Evolutionary conservation across 2,888 invertebrate species (phyloP).

Genomic region (Choristoneura rosaceana): DNA sequence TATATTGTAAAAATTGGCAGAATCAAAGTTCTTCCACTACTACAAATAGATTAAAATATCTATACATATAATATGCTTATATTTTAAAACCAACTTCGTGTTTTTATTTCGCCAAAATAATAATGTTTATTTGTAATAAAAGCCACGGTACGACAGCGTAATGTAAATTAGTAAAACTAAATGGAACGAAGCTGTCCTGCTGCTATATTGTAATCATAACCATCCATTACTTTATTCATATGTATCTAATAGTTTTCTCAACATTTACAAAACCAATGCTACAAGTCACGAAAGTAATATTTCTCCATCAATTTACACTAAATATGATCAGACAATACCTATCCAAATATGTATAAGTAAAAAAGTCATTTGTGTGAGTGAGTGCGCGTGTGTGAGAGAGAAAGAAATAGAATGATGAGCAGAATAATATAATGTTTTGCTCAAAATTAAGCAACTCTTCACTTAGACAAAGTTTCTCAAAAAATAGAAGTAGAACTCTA

Average conservation of each 20-base stretch:
- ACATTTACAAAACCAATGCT: conserved; percentile 31
- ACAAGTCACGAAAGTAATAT: conserved; percentile 37
- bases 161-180: conserved; percentile 29
- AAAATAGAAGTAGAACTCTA: not conserved
- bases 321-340: conserved; percentile 40
- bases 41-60: conserved; percentile 44
- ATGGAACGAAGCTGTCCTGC: conserved; percentile 17
- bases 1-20: conserved; percentile 60
- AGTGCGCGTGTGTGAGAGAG: conserved; percentile 2
- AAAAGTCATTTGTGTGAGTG: conserved; percentile 20
- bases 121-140: conserved; percentile 15
- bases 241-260: conserved; percentile 23
- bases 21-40: conserved; percentile 77
- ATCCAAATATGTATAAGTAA: conserved; percentile 37
- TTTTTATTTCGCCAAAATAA: conserved; percentile 23
- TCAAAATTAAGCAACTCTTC: not conserved
- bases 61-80: conserved; percentile 10
- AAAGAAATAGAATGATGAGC: conserved; percentile 19
- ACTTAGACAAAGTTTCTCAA: not conserved
- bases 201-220: conserved; percentile 12
- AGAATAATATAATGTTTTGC: conserved; percentile 9
- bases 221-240: conserved; percentile 14
- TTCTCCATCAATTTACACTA: conserved; percentile 39
- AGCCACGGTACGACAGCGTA: not conserved
- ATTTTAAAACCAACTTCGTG: conserved; percentile 24